phyloP scores from a whole-genome alignment of 2,797 vertebrate genomes.

The Poecilia wingei region DNA sequence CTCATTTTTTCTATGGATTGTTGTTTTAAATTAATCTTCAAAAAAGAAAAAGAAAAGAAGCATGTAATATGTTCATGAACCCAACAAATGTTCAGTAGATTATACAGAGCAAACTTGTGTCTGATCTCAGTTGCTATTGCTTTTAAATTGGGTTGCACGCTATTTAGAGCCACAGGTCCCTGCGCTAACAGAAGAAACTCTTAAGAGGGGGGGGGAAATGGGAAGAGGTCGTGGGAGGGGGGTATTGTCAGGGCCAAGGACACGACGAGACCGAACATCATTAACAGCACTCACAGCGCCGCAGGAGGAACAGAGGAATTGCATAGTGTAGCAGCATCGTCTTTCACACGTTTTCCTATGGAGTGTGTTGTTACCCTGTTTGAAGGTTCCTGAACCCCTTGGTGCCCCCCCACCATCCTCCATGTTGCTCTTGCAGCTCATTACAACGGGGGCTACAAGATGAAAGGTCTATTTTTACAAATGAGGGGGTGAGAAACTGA shows the following conservation, averaged over 20 bases:
- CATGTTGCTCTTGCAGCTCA: neutral
- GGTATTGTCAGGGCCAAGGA: slow-evolving; percentile 39
- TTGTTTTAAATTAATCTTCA: slow-evolving; percentile 10
- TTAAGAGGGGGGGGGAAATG: neutral
- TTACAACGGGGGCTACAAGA: neutral
- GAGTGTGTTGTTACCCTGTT: slow-evolving; percentile 15
- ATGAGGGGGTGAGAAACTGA: slow-evolving; percentile 8
- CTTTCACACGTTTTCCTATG: slow-evolving; percentile 23
- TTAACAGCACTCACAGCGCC: slow-evolving; percentile 15
- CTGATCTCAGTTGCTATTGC: slow-evolving; percentile 55
- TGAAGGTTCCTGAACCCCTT: slow-evolving; percentile 33
- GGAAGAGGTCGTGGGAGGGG: slow-evolving; percentile 27
- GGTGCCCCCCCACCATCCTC: slow-evolving; percentile 2
- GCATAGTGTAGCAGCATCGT: slow-evolving; percentile 69
- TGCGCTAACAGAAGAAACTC: slow-evolving; percentile 31
- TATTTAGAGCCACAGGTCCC: slow-evolving; percentile 52
- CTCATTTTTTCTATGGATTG: slow-evolving; percentile 18
- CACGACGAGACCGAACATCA: slow-evolving; percentile 22
- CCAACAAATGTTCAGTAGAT: slow-evolving; percentile 38
- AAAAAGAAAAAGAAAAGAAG: slow-evolving; percentile 22
- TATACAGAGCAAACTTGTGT: slow-evolving; percentile 24
- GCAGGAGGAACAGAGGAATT: slow-evolving; percentile 52
- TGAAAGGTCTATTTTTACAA: neutral
- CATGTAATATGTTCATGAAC: slow-evolving; percentile 27
- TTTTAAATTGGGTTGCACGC: slow-evolving; percentile 54